phyloP scores from a whole-genome alignment of 2,888 invertebrate genomes.

The Philonicus albiceps region DNA sequence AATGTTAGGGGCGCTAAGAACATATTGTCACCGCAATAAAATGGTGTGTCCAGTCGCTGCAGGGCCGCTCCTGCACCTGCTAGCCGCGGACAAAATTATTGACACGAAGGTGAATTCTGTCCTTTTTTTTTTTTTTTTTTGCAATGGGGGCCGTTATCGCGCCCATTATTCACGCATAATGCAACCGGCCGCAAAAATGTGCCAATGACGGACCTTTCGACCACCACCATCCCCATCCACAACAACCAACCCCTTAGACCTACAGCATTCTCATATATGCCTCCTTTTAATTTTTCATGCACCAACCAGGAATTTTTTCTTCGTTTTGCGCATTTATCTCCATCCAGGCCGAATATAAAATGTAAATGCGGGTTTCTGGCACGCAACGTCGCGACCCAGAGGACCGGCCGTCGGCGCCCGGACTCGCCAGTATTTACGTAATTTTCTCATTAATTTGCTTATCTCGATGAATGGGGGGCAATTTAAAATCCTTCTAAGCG shows the following conservation, averaged over 20 bases:
- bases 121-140: too few relatives aligned
- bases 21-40: constrained; percentile 15
- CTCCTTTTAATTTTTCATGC: neutral
- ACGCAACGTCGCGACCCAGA: constrained; percentile 21
- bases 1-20: neutral
- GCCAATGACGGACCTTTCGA: neutral
- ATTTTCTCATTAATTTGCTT: constrained; percentile 43
- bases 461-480: constrained; percentile 19
- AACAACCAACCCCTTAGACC: too few relatives aligned
- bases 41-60: neutral
- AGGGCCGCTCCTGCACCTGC: neutral
- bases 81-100: neutral
- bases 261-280: neutral
- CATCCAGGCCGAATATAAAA: constrained; percentile 13
- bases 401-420: neutral
- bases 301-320: constrained; percentile 1
- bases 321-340: neutral
- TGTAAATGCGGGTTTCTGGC: constrained; percentile 36
- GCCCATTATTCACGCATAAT: constrained; percentile 9
- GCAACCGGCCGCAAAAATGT: neutral
- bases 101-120: constrained; percentile 6
- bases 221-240: neutral
- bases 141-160: neutral
- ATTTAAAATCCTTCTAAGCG: neutral
- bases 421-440: constrained; percentile 42